These are phyloP conservation scores for Calameuta pallipes DNA, from an alignment of 2,888 invertebrate species.

Conservation along the genomic window DNA sequence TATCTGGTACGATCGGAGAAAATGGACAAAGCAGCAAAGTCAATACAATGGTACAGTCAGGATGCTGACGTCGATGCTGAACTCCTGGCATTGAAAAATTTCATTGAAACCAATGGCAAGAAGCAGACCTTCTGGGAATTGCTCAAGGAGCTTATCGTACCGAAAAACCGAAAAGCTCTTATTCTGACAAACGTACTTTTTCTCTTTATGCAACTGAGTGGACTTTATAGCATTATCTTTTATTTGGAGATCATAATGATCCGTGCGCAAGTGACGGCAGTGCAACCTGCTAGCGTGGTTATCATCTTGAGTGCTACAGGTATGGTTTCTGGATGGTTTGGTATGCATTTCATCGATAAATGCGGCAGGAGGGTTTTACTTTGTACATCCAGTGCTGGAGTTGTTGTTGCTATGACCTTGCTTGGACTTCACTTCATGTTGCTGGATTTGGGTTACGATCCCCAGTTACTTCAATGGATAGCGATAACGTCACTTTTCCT, in stretches of 20 bases:
- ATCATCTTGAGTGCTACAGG: constrained; percentile 46
- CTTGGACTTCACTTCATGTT: constrained; percentile 46
- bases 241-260: constrained; percentile 57
- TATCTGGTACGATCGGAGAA: constrained; percentile 37
- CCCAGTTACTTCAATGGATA: constrained; percentile 41
- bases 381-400: constrained; percentile 43
- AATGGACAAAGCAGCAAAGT: constrained; percentile 39
- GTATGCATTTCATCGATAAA: constrained; percentile 50
- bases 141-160: constrained; percentile 28
- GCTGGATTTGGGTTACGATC: constrained; percentile 37
- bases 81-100: constrained; percentile 40
- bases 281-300: constrained; percentile 46
- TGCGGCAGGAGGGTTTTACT: constrained; percentile 53
- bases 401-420: constrained; percentile 33
- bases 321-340: constrained; percentile 41
- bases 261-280: constrained; percentile 37
- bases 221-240: constrained; percentile 29
- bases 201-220: constrained; percentile 48
- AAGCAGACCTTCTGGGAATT: constrained; percentile 24
- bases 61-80: constrained; percentile 43
- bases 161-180: constrained; percentile 34
- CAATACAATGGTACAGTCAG: constrained; percentile 51
- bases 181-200: constrained; percentile 36
- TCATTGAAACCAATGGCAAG: constrained; percentile 34
- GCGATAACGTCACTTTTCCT: constrained; percentile 39